A percentile compares a stretch with the other conserved stretches of the same genome.
These are phyloP conservation scores for Saxidomus purpurata DNA, from an alignment of 1,140 invertebrate species.

Conservation along the genomic window DNA sequence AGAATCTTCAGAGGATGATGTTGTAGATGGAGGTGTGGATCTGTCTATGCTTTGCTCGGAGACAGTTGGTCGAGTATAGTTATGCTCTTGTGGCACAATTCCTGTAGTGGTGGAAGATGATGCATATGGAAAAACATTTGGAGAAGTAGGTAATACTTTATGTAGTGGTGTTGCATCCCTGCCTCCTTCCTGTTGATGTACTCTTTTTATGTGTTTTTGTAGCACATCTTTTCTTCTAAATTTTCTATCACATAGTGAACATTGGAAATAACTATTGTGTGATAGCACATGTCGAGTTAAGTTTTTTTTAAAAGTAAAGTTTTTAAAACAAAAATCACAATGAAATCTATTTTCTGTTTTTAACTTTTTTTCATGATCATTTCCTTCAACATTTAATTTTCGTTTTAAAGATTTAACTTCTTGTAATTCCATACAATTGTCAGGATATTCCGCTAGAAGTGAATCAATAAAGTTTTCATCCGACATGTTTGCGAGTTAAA, in stretches of 20 bases:
- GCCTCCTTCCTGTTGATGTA: constrained; percentile 27
- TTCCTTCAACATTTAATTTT: constrained; percentile 32
- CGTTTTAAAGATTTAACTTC: constrained; percentile 50
- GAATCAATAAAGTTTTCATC: constrained; percentile 23
- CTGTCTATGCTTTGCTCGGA: background rate
- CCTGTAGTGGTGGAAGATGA: background rate
- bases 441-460: background rate
- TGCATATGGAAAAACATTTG: background rate
- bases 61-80: too few relatives aligned
- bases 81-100: background rate
- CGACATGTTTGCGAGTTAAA: background rate
- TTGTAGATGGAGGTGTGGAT: too few relatives aligned
- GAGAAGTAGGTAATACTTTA: background rate
- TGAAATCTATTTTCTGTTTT: constrained; percentile 10
- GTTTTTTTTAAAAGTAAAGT: constrained; percentile 30
- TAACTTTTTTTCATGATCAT: constrained; percentile 1
- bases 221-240: constrained; percentile 47
- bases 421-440: constrained; percentile 31
- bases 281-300: constrained; percentile 55
- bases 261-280: constrained; percentile 51
- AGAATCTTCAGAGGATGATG: background rate
- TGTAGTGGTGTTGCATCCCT: background rate
- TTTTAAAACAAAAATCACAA: constrained; percentile 61
- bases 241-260: constrained; percentile 43
- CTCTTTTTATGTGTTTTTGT: constrained; percentile 27